Percentiles rank a stretch among this genome's conserved stretches.
Evolutionary conservation across 1,140 invertebrate genomes (phyloP).

Genomic region (Periplaneta americana): DNA sequence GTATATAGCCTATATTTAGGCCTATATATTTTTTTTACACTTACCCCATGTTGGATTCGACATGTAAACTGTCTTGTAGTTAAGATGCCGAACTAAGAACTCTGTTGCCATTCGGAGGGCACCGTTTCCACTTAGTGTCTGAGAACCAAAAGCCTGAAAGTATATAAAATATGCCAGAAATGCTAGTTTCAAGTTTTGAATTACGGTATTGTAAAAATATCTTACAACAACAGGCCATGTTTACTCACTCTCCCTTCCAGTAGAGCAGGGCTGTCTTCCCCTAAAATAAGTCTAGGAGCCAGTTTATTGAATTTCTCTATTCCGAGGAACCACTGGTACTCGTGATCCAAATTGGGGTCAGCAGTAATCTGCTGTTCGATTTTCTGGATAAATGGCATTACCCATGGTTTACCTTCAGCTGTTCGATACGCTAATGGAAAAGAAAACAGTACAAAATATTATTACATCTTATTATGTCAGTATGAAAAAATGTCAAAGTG

Average conservation of each 20-base stretch:
- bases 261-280: constrained; percentile 67
- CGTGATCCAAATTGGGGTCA: constrained; percentile 85
- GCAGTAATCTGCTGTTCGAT: constrained; percentile 79
- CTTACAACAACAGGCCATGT: neutral
- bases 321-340: constrained; percentile 93
- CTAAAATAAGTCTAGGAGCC: constrained; percentile 80
- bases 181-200: too few species aligned
- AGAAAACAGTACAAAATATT: too few species aligned
- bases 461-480: too few species aligned
- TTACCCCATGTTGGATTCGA: constrained; percentile 95
- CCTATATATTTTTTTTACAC: too few species aligned
- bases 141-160: constrained; percentile 75
- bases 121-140: constrained; percentile 94
- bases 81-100: constrained; percentile 70
- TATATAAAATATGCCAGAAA: too few species aligned
- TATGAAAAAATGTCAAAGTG: too few species aligned
- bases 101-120: constrained; percentile 84
- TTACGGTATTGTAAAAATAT: too few species aligned
- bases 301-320: constrained; percentile 73
- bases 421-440: constrained; percentile 80
- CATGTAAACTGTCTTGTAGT: constrained; percentile 78
- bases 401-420: constrained; percentile 92
- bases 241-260: constrained; percentile 61
- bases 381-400: constrained; percentile 89
- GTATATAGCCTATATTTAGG: too few species aligned